Evolutionary conservation across 2,797 vertebrate genomes (phyloP).

Genomic region (Cyclopterus lumpus): DNA sequence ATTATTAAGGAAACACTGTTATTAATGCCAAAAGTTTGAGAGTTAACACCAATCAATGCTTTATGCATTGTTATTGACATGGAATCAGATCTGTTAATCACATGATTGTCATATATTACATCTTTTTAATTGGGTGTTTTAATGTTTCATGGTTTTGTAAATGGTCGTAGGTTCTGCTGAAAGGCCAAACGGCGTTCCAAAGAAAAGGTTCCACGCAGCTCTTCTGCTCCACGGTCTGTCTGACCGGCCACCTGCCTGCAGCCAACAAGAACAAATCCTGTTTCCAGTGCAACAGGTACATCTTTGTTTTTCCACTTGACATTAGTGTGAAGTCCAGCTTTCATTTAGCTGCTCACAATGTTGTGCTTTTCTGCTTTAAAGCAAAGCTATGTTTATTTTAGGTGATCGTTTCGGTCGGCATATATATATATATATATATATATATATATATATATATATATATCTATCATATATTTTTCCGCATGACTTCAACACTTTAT

Average conservation of each 20-base stretch:
- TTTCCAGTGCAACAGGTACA: constrained; percentile 93
- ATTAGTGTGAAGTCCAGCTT: not conserved
- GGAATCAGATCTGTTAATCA: not conserved
- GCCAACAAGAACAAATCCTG: constrained; percentile 88
- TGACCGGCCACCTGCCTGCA: constrained; percentile 91
- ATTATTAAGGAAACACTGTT: not conserved
- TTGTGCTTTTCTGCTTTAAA: not conserved
- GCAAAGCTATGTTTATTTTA: not conserved
- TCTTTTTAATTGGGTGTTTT: not conserved
- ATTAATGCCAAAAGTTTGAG: not conserved
- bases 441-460: too few species aligned
- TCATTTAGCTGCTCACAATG: not conserved
- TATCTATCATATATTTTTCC: too few species aligned
- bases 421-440: too few species aligned
- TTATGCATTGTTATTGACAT: not conserved
- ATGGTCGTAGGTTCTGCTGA: constrained; percentile 82
- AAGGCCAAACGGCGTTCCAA: constrained; percentile 98
- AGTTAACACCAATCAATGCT: not conserved
- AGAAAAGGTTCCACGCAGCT: constrained; percentile 98
- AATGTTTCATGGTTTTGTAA: not conserved
- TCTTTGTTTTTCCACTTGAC: not conserved
- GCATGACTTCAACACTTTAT: too few species aligned
- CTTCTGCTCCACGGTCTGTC: constrained; percentile 98
- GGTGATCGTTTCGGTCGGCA: too few species aligned
- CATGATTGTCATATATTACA: not conserved